These are phyloP conservation scores for Teleogryllus occipitalis DNA, from an alignment of 1,140 invertebrate genomes.

Conservation along the genomic window DNA sequence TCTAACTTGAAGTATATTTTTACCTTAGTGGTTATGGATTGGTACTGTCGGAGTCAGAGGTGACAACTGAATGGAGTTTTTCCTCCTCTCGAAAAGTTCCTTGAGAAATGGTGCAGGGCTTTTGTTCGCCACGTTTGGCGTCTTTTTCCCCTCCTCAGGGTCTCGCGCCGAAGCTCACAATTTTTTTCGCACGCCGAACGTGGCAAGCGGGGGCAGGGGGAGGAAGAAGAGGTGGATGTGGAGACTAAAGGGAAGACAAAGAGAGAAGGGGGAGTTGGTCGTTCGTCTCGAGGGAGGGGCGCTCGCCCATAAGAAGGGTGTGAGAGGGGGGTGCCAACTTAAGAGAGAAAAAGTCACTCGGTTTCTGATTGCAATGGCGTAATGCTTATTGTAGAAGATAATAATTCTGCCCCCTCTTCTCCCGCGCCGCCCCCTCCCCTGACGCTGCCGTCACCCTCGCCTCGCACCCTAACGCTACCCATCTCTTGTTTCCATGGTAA, in stretches of 20 bases:
- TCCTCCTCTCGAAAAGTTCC: too few species aligned
- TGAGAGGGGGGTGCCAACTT: neutral
- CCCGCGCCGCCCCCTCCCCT: neutral
- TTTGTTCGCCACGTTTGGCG: too few species aligned
- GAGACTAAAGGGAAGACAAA: neutral
- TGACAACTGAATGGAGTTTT: too few species aligned
- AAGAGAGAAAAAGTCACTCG: neutral
- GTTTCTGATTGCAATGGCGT: neutral
- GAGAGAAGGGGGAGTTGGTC: neutral
- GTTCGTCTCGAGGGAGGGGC: neutral
- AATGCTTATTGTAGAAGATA: conserved; percentile 13
- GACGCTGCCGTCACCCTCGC: neutral
- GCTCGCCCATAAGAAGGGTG: too few species aligned
- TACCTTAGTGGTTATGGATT: too few species aligned
- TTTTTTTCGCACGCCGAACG: too few species aligned
- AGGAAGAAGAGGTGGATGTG: neutral
- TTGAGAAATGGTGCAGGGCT: too few species aligned
- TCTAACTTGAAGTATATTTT: too few species aligned
- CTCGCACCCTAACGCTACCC: neutral
- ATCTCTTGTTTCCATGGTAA: conserved; percentile 13
- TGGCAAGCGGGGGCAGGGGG: too few species aligned
- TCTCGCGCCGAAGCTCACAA: too few species aligned
- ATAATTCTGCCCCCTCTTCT: neutral
- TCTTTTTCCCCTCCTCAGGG: too few species aligned
- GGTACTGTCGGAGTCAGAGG: too few species aligned